Evolutionary conservation across 2,888 invertebrate species (phyloP).

Genomic region (Mellilla xanthometata): DNA sequence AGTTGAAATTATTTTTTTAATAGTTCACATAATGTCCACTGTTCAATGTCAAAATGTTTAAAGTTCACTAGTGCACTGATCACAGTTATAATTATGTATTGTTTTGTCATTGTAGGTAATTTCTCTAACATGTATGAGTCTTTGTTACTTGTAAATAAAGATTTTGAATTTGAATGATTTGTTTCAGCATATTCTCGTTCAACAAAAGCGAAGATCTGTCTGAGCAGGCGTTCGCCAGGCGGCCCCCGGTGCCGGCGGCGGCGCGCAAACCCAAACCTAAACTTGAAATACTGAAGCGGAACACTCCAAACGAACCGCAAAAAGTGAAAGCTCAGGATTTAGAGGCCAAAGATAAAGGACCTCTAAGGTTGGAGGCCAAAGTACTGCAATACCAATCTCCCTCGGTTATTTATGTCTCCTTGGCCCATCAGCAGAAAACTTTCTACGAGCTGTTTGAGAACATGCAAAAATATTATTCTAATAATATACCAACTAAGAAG

Average conservation of each 20-base stretch:
- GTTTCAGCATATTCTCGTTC: constrained; percentile 58
- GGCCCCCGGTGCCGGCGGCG: constrained; percentile 43
- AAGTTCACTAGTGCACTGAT: too few species aligned
- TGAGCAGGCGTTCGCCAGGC: constrained; percentile 50
- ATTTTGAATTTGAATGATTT: too few species aligned
- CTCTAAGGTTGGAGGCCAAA: constrained; percentile 72
- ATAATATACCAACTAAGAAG: constrained; percentile 41
- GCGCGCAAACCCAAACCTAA: constrained; percentile 24
- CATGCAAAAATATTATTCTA: constrained; percentile 79
- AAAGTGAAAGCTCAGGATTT: constrained; percentile 44
- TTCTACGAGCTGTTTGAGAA: constrained; percentile 72
- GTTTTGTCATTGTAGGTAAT: too few species aligned
- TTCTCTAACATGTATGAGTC: too few species aligned
- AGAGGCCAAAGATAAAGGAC: constrained; percentile 71
- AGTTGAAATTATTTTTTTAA: too few species aligned
- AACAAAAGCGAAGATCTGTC: constrained; percentile 46
- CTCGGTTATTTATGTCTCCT: constrained; percentile 83
- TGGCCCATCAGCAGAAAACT: constrained; percentile 67
- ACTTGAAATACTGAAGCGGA: constrained; percentile 42
- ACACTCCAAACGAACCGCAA: constrained; percentile 17
- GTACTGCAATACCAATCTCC: constrained; percentile 79
- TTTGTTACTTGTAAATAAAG: too few species aligned
- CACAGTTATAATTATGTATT: too few species aligned
- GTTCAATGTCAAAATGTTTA: too few species aligned
- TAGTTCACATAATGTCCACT: too few species aligned